Conservation (phyloP, 64 coral and sea anemone genomes). For the Stichodactyla helianthus region DNA sequence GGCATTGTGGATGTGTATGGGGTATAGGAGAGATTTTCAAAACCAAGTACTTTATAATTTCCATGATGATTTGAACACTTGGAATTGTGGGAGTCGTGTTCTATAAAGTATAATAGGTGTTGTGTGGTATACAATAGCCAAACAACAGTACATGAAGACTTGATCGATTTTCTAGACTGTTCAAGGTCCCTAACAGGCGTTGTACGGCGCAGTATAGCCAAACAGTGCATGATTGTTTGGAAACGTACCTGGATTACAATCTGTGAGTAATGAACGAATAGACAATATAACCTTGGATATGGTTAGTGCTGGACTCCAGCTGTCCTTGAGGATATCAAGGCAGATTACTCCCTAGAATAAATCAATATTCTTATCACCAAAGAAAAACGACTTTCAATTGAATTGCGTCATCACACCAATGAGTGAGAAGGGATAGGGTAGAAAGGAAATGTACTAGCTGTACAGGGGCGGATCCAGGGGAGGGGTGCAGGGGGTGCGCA, state of each 20-base stretch:
- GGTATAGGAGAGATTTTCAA: not conserved
- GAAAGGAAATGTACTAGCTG: too few relatives aligned
- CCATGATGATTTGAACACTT: not conserved
- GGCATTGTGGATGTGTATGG: not conserved
- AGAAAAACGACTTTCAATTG: too few relatives aligned
- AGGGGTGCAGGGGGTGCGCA: too few relatives aligned
- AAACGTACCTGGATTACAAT: slow-evolving; percentile 81
- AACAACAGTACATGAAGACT: too few relatives aligned
- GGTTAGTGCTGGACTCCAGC: slow-evolving; percentile 83
- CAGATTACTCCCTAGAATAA: slow-evolving; percentile 53
- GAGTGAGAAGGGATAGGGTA: too few relatives aligned
- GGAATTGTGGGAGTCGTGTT: not conserved
- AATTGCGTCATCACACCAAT: too few relatives aligned
- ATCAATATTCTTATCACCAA: not conserved
- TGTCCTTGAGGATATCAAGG: slow-evolving; percentile 83
- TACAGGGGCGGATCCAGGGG: too few relatives aligned
- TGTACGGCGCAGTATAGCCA: too few relatives aligned
- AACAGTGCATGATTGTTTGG: not conserved
- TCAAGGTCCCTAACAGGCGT: too few relatives aligned
- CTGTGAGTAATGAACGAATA: slow-evolving; percentile 69
- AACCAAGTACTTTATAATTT: not conserved
- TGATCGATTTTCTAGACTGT: too few relatives aligned
- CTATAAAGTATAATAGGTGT: not conserved
- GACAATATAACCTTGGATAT: slow-evolving; percentile 85
- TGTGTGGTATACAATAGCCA: too few relatives aligned